Evolutionary conservation across 2,113 vertebrate species (phyloP).

Genomic region (Rallus limicola): DNA sequence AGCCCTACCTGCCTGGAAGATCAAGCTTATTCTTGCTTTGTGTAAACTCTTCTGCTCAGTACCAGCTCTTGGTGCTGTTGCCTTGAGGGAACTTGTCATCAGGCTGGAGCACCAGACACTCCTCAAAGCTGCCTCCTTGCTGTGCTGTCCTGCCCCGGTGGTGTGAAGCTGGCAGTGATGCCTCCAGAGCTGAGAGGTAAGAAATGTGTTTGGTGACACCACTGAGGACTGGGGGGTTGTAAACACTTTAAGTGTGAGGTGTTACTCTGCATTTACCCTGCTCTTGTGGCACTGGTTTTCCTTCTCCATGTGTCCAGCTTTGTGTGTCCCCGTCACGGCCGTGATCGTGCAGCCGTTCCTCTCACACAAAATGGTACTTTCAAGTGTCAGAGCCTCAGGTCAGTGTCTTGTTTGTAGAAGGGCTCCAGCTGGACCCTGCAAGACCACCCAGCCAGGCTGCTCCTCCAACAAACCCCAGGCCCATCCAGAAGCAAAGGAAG

Average conservation of each 20-base stretch:
- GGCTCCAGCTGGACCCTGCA: not conserved
- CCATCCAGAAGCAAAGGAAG: not conserved
- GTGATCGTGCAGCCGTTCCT: not conserved
- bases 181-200: not conserved
- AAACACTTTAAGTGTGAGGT: not conserved
- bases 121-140: not conserved
- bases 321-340: rapidly evolving
- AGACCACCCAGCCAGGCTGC: not conserved
- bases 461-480: not conserved
- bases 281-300: not conserved
- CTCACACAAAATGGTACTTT: not conserved
- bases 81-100: not conserved
- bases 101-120: not conserved
- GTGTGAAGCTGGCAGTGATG: rapidly evolving
- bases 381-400: not conserved
- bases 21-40: not conserved
- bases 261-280: not conserved
- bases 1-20: not conserved
- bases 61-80: not conserved
- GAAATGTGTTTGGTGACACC: not conserved
- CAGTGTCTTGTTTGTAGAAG: not conserved
- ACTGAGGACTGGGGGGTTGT: rapidly evolving
- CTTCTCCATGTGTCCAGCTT: not conserved
- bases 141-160: not conserved
- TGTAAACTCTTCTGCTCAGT: not conserved